These are phyloP conservation scores for Ctena decussata DNA, from an alignment of 2,888 invertebrate species.

Conservation along the genomic window DNA sequence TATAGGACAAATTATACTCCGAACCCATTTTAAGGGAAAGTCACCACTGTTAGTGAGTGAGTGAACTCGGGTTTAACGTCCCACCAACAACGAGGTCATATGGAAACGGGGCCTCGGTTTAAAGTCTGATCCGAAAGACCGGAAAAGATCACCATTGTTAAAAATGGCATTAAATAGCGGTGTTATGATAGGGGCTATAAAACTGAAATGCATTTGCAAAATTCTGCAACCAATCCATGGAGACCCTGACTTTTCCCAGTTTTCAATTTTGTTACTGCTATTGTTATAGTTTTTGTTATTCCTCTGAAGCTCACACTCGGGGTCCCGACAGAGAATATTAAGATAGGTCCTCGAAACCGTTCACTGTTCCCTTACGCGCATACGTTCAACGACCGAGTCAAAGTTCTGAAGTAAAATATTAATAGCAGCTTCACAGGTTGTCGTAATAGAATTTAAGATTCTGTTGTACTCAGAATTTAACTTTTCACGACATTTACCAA, in stretches of 20 bases:
- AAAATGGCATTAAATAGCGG: conserved; percentile 13
- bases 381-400: too few relatives aligned
- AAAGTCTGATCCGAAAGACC: too few relatives aligned
- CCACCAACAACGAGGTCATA: too few relatives aligned
- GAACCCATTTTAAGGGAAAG: background rate
- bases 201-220: background rate
- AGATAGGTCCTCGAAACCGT: background rate
- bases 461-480: background rate
- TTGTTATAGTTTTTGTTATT: background rate
- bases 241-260: conserved; percentile 13
- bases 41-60: conserved; percentile 12
- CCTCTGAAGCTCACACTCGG: background rate
- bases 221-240: background rate
- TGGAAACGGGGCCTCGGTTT: too few relatives aligned
- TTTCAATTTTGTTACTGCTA: conserved; percentile 7
- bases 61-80: too few relatives aligned
- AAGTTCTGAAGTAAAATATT: too few relatives aligned
- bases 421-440: too few relatives aligned
- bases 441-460: background rate
- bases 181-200: conserved; percentile 14
- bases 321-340: background rate
- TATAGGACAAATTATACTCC: conserved; percentile 17
- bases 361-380: background rate
- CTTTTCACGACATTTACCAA: background rate
- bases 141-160: conserved; percentile 3